Evolutionary conservation across 1,140 invertebrate species (phyloP), one percentile per base, ranked within the genome.

Genomic region (Brachionus angularis): DNA sequence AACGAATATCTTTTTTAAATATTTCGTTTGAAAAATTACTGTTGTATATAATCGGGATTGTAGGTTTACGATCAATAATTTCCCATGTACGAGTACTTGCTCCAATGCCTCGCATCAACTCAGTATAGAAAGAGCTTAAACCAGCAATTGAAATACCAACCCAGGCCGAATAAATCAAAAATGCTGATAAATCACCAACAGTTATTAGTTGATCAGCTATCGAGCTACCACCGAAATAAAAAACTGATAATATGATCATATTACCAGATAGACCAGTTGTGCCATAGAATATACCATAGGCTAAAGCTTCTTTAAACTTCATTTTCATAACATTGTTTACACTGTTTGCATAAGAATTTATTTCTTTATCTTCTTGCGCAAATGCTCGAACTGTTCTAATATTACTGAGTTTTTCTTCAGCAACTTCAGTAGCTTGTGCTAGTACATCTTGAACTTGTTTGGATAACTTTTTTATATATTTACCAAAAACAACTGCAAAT

Each of bases 301-400:
- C 91, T 52, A 89, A 82, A 14, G 91, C 88, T 79, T 97, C 93
- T 78, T 89, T 90, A 73, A 91, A 90, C 8, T 89, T 89, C 69
- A 96, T 82, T 50, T 85, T 76, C 5, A 97, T 80, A 18, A 96
- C 85, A 47, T 89, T 81, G 18, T 87, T 78, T 46, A 96, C 86
- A 75, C 88, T 87, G 1, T 79, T 74, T 50, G 83, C 82, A 76
- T 94, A 97, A 0, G 81, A 78, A 21, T 84, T 74, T 25, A 87
- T 85, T 84, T 97, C 94, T 73, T 85, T 85, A 3, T 83, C 74
- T 78, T 97, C 93, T 76, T 91, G 88, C 2, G 88, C 90, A 79
- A 97, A 96, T 1, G 88, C 87, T 81, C 94, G 89, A 0, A 98
- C 93, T 3, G 93, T 96, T 76, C 93, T 85, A 72, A 98, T 90